Evolutionary conservation across 2,797 vertebrate species (phyloP), one percentile per base, ranked within the genome.

Genomic region (Sparus aurata): DNA sequence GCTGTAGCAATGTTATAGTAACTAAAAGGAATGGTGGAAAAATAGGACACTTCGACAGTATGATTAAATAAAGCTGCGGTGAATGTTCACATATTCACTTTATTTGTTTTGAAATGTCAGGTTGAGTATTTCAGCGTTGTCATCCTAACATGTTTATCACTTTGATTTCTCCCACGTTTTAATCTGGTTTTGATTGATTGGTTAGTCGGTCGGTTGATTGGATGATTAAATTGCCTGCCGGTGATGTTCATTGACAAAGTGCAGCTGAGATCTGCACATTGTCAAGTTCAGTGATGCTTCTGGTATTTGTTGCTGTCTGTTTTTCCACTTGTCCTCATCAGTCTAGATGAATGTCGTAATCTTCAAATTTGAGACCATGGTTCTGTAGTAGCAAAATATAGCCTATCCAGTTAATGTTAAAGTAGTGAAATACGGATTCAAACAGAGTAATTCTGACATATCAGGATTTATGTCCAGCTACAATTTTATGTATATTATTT

Each of bases 141-240:
- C 25, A 12, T 45, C 16, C 12, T 38, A 15, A 69, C n/a, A 45
- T 50, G 17, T 66, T 73, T 59, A 49, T 46, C 30, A 46, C 23
- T 60, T 72, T 30, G 34, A 47, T 55, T 75, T 67, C 2, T 2
- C 20, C 13, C 30, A 10, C 15, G 13, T 55, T 23, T 52, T 25
- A 6, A 62, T 41, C 61, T 13, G 12, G 54, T 70, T 73, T 69
- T 53, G 9, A 73, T 70, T 59, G 73, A 49, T 71, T n/a, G 22
- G 3, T 22, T n/a, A 16, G 15, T 47, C 13, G 20, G 3, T 22
- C 69, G 49, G 23, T 59, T 67, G 41, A 27, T 71, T 68, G 58
- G 38, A 59, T 71, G 69, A 77, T 70, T 83, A 8, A 74, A 73
- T 60, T 47, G 46, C 30, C 72, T 59, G 27, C 52, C 60, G 49